phyloP scores from a whole-genome alignment of 64 coral and sea anemone genomes.

The Anthopleura sola region DNA sequence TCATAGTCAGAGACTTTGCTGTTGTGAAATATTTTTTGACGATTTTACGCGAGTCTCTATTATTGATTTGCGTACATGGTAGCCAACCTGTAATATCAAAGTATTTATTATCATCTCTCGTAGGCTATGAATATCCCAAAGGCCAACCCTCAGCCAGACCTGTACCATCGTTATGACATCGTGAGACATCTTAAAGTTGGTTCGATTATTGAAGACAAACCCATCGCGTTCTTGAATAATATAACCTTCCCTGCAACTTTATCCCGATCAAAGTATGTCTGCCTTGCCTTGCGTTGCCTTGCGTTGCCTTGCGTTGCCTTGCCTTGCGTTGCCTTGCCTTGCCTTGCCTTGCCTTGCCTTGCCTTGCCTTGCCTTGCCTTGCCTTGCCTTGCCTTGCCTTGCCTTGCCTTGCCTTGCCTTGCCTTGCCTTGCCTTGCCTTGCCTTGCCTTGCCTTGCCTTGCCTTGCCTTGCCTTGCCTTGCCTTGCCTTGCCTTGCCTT shows the following conservation, averaged over 20 bases:
- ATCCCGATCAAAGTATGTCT: constrained; percentile 75
- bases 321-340: background rate
- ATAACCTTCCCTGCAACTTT: constrained; percentile 82
- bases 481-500: too few species aligned
- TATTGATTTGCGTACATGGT: too few species aligned
- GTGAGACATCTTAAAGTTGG: constrained; percentile 65
- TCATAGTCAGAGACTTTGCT: too few species aligned
- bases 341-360: background rate
- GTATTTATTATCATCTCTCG: background rate
- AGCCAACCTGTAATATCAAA: too few species aligned
- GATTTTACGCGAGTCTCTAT: too few species aligned
- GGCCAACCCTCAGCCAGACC: constrained; percentile 53
- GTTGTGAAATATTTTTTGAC: too few species aligned
- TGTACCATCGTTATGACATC: constrained; percentile 85
- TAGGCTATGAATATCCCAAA: constrained; percentile 73
- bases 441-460: too few species aligned
- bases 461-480: too few species aligned
- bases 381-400: background rate
- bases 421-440: background rate
- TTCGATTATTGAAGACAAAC: constrained; percentile 77
- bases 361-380: background rate
- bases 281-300: background rate
- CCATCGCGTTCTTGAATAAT: constrained; percentile 73
- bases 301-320: background rate
- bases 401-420: background rate